Base-by-base conservation (phyloP, 2,888 invertebrate genomes). In the Drosophila tripunctata region DNA sequence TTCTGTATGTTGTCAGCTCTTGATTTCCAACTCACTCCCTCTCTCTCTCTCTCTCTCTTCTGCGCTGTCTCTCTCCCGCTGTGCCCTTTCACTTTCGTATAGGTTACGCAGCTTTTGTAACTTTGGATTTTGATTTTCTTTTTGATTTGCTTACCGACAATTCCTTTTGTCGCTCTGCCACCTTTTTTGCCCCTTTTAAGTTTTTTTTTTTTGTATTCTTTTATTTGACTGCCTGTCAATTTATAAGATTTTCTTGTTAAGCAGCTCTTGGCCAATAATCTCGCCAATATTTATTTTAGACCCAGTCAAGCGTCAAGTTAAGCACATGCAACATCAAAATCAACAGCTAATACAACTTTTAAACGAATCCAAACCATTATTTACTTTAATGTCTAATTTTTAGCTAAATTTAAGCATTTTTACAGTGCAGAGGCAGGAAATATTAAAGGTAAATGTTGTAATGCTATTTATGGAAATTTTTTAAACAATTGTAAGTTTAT, bases 1-100 rank as follows among this genome's bases (percentile, higher is more conserved):
- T 80, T 76, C 72, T 63, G 79, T 76, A 65, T 72, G 82, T 75
- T 80, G 67, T 70, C 81, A 64, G 43, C 48, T 40, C 52, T 76
- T 62, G 69, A 51, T 55, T 55, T 51, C 44, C 22, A 35, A 10
- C 12, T 7, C 10, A 3, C 30, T 19, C n/a, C 10, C 7, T 5
- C 22, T 7, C 22, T 1, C 27, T 10, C 3, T 12, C 7, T 14
- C 8, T 8, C 6, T 24, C 24, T 24, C 1, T 24, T 4, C 3
- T 24, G 1, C 24, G 6, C 8, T 38, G 4, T 33, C n/a, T 15
- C 15, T 7, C 22, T 0, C 19, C n/a, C 12, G 7, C 19, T 33
- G 17, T 14, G 17, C 6, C 30, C 40, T 35, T 35, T 57, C 51
- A 7, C 24, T 45, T 54, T 54, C 50, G 48, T 40, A 44, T 22